A percentile compares a stretch with the other conserved stretches of the same genome.
Evolutionary conservation across 92 coral and sea anemone genomes (phyloP).

Genomic region (Palythoa caribaeorum): DNA sequence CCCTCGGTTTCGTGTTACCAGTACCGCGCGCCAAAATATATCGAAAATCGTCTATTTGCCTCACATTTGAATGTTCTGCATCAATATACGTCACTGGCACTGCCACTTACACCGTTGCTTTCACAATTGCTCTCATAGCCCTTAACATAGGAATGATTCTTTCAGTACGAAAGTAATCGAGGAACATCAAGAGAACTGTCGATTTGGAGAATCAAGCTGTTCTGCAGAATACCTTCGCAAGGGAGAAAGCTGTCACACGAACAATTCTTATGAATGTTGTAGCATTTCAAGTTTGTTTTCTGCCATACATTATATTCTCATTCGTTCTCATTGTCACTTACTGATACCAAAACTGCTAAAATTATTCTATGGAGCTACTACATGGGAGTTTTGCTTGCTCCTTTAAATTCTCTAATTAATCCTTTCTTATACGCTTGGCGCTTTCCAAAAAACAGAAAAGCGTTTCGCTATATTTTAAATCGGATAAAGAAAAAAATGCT

Average conservation of each 20-base stretch:
- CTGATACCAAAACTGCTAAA: background rate
- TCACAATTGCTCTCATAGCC: background rate
- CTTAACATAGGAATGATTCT: background rate
- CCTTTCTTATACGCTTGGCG: conserved; percentile 41
- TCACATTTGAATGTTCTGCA: background rate
- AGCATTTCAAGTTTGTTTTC: background rate
- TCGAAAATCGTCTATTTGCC: too few relatives aligned
- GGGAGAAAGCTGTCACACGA: background rate
- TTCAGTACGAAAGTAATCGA: background rate
- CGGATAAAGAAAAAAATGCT: too few relatives aligned
- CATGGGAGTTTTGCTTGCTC: background rate
- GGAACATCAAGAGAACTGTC: background rate
- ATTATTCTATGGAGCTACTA: background rate
- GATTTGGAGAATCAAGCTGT: background rate
- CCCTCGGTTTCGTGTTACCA: too few relatives aligned
- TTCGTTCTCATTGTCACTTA: background rate
- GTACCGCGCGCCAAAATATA: too few relatives aligned
- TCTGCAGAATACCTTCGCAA: background rate
- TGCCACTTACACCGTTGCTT: background rate
- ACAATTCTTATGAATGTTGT: background rate
- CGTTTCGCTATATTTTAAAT: conserved; percentile 8
- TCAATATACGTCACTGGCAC: background rate
- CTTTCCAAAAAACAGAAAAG: conserved; percentile 38
- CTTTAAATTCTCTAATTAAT: conserved; percentile 11
- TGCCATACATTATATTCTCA: background rate